Evolutionary conservation across 1,140 invertebrate species (phyloP).

Genomic region (Anastatus disparis): DNA sequence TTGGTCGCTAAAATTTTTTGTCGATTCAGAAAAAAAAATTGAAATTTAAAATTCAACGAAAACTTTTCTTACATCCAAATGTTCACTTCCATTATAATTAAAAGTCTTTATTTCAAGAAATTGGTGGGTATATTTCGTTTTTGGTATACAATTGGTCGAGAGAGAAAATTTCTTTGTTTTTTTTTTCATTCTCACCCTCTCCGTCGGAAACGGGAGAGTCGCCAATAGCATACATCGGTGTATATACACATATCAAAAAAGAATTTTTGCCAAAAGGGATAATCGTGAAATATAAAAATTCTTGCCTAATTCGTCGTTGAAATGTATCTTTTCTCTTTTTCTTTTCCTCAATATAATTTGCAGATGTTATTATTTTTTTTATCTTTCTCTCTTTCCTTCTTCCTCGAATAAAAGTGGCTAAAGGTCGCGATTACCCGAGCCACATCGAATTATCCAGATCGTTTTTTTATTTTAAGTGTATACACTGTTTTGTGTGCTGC

Average conservation of each 20-base stretch:
- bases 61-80: too few relatives aligned
- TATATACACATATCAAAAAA: background rate
- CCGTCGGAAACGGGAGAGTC: background rate
- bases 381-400: too few relatives aligned
- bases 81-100: conserved; percentile 1
- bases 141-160: too few relatives aligned
- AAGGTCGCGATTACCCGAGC: conserved; percentile 37
- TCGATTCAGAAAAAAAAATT: too few relatives aligned
- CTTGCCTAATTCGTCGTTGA: conserved; percentile 30
- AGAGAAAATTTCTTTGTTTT: conserved; percentile 32
- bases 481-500: too few relatives aligned
- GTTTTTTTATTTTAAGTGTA: background rate
- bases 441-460: conserved; percentile 43
- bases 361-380: too few relatives aligned
- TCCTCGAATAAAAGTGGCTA: conserved; percentile 38
- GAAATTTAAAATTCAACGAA: too few relatives aligned
- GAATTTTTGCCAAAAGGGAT: background rate
- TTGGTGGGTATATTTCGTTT: background rate
- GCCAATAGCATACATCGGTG: background rate
- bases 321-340: too few relatives aligned
- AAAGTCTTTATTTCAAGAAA: conserved; percentile 12
- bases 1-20: too few relatives aligned
- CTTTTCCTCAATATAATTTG: conserved; percentile 30
- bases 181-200: too few relatives aligned
- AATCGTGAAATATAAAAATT: conserved; percentile 21